Base-by-base conservation (phyloP, 2,888 invertebrate species). In the Apamea crenata region DNA sequence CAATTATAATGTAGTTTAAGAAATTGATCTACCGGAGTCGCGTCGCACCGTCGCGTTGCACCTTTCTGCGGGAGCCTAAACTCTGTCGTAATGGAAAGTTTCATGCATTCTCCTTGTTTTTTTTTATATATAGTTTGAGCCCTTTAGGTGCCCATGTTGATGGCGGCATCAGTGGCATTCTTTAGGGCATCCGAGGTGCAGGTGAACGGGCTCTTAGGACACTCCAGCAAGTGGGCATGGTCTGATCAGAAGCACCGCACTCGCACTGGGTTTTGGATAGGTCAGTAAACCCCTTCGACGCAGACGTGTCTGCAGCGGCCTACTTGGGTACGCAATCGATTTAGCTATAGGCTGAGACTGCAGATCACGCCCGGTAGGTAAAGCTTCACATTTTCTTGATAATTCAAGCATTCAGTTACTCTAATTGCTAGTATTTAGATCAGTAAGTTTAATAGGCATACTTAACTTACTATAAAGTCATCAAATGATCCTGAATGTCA, bases 401-500 rank as follows among this genome's bases (percentile, higher is more conserved):
- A 14, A 8, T 40, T 66, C 40, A n/a, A n/a, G 40, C 40, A 36
- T 66, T 66, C 44, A 18, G 1, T n/a, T 67, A 12, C 18, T 44
- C 29, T 3, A 21, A 44, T 18, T 44, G 44, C n/a, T 18, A 44
- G 18, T 47, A 29, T 14, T 68, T n/a, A 18, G n/a, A 40, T 10
- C 21, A 12, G 18, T 47, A 47, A 68, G 10, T 56, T 61, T 29
- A 59, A 21, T 36, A 67, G 44, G 18, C 44, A 66, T 84, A 83
- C 66, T 63, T 81, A 76, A 91, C 93, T 93, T 92, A 96, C 96
- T 95, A 94, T 85, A 96, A 89, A 25, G 92, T 91, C 80, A 92
- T 90, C 71, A 90, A 88, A 47, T 93, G 88, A 71, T 92, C 92
- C 77, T 88, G 87, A 61, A 93, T 89, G 68, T 90, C 89, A n/a